A percentile compares a stretch with the other conserved stretches of the same genome.
phyloP scores from a whole-genome alignment of 1,140 invertebrate species.

The Lordiphosa clarofinis region DNA sequence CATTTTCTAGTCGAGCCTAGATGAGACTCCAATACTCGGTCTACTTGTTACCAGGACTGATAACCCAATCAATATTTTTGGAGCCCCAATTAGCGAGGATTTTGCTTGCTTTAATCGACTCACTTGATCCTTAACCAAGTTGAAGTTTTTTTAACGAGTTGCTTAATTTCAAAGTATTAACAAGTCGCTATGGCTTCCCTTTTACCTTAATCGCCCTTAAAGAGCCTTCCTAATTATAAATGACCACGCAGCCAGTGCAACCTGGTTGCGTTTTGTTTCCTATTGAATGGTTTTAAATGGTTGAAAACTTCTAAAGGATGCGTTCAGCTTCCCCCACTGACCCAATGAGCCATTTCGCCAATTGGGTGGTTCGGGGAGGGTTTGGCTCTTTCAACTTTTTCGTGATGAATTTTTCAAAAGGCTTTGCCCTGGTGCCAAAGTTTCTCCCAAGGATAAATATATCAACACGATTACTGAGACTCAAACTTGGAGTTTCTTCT shows the following conservation, averaged over 20 bases:
- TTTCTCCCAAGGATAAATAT: constrained; percentile 36
- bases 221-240: constrained; percentile 63
- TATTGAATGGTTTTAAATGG: background rate
- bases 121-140: too few relatives aligned
- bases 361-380: constrained; percentile 39
- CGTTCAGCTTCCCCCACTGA: constrained; percentile 46
- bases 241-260: constrained; percentile 68
- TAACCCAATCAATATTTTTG: too few relatives aligned
- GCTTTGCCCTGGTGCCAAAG: constrained; percentile 23
- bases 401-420: constrained; percentile 66
- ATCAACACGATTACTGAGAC: constrained; percentile 53
- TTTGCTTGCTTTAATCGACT: too few relatives aligned
- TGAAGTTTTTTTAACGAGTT: background rate
- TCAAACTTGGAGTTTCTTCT: constrained; percentile 2
- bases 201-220: constrained; percentile 55
- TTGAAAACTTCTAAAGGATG: background rate
- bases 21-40: too few relatives aligned
- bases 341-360: constrained; percentile 70
- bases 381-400: constrained; percentile 16
- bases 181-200: constrained; percentile 18
- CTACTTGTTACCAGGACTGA: too few relatives aligned
- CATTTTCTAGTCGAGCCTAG: too few relatives aligned
- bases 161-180: constrained; percentile 39
- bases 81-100: too few relatives aligned
- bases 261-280: constrained; percentile 44